These are phyloP conservation scores for Psittacula echo DNA, from an alignment of 2,797 vertebrate species.

Conservation along the genomic window DNA sequence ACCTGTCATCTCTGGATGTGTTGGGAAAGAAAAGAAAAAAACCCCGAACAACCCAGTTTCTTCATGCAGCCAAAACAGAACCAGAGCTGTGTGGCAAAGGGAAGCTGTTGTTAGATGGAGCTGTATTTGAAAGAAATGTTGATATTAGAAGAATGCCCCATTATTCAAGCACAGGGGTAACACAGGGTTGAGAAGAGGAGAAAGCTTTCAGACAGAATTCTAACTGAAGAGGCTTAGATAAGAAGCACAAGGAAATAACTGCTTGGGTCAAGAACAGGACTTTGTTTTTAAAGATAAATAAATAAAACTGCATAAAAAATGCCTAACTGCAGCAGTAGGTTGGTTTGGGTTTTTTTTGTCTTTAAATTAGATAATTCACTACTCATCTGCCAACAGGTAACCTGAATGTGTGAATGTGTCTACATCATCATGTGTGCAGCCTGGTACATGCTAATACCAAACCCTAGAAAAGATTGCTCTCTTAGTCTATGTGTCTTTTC, in stretches of 20 bases:
- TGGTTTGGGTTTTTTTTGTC: background rate
- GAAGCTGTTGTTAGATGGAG: background rate
- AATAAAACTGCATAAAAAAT: background rate
- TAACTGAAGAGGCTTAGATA: background rate
- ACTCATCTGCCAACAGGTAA: background rate
- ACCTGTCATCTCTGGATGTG: background rate
- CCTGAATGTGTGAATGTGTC: background rate
- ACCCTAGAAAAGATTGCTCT: no score
- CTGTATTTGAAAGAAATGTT: background rate
- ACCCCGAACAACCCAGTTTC: background rate
- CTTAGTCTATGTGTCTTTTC: no score
- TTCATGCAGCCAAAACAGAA: background rate
- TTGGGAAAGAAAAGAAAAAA: background rate
- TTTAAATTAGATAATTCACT: background rate
- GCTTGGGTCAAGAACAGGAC: background rate
- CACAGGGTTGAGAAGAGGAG: fast-evolving
- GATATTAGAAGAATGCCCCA: background rate
- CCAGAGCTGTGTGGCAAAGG: background rate
- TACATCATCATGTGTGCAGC: fast-evolving
- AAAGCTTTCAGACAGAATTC: background rate
- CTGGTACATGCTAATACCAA: background rate
- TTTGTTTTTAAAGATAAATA: background rate
- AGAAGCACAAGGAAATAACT: background rate
- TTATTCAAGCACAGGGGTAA: background rate
- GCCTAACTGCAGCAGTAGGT: background rate